These are phyloP conservation scores for Smithornis capensis DNA, from an alignment of 2,113 vertebrate species.

Conservation along the genomic window DNA sequence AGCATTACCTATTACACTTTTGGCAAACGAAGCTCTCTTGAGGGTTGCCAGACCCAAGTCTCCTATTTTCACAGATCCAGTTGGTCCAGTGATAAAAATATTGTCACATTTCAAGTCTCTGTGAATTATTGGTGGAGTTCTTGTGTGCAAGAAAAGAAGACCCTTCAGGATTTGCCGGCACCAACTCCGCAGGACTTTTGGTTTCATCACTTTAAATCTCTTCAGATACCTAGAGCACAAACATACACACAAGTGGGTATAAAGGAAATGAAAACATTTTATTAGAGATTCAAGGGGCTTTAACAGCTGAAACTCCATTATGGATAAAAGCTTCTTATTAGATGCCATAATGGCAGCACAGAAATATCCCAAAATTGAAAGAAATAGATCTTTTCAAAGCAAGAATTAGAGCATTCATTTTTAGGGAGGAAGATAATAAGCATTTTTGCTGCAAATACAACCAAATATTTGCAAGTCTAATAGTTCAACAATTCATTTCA, in stretches of 20 bases:
- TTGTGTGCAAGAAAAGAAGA: conserved; percentile 93
- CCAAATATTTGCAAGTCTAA: conserved; percentile 32
- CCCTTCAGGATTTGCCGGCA: conserved; percentile 98
- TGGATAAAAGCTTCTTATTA: conserved; percentile 3
- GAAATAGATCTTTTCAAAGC: background rate
- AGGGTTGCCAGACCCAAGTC: conserved; percentile 95
- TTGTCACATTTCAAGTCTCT: conserved; percentile 98
- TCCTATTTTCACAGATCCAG: conserved; percentile 97
- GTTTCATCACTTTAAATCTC: conserved; percentile 98
- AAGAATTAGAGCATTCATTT: conserved; percentile 6
- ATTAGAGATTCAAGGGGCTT: background rate
- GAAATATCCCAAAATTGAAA: background rate
- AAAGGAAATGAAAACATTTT: background rate
- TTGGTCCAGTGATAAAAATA: conserved; percentile 98
- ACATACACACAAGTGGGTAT: background rate
- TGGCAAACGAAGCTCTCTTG: conserved; percentile 96
- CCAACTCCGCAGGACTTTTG: conserved; percentile 96
- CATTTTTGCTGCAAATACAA: conserved; percentile 16
- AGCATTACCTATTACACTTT: conserved; percentile 92
- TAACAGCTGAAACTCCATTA: background rate
- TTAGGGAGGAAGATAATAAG: background rate
- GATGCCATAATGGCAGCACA: background rate
- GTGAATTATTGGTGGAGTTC: conserved; percentile 97
- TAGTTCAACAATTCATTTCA: background rate
- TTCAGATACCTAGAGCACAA: conserved; percentile 87